These are phyloP conservation scores for Callopanchax toddi DNA, from an alignment of 2,113 vertebrate genomes.

Conservation along the genomic window DNA sequence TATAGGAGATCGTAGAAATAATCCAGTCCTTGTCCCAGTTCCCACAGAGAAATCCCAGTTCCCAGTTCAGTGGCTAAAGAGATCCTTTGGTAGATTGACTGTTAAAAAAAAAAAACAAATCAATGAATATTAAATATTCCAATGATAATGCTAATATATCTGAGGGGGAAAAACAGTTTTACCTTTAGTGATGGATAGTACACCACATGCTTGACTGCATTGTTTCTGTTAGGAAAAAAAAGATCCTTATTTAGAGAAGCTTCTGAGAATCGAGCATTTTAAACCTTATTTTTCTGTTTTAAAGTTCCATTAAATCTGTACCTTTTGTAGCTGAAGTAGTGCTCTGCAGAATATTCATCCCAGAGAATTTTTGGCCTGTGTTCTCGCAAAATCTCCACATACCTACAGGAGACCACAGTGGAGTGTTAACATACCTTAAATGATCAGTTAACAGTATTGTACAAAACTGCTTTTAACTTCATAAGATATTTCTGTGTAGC, in stretches of 20 bases:
- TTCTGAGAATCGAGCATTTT: not conserved
- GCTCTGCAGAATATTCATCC: slow-evolving; percentile 90
- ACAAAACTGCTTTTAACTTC: too few species aligned
- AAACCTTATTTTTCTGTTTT: not conserved
- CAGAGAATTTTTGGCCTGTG: slow-evolving; percentile 88
- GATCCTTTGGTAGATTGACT: slow-evolving; percentile 90
- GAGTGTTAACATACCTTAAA: not conserved
- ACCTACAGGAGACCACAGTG: slow-evolving; percentile 74
- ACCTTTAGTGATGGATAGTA: slow-evolving; percentile 96
- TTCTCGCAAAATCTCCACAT: slow-evolving; percentile 90
- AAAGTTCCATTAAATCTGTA: slow-evolving; percentile 46
- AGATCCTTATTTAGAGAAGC: not conserved
- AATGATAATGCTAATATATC: not conserved
- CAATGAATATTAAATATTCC: not conserved
- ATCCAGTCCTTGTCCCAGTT: slow-evolving; percentile 97
- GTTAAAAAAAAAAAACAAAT: slow-evolving; percentile 29
- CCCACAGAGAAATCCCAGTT: slow-evolving; percentile 95
- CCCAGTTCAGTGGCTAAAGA: slow-evolving; percentile 90
- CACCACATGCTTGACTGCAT: slow-evolving; percentile 85
- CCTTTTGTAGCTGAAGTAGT: slow-evolving; percentile 93
- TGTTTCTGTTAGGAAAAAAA: slow-evolving; percentile 81
- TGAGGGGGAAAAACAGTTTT: slow-evolving; percentile 21
- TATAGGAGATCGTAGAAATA: slow-evolving; percentile 98
- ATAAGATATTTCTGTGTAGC: too few species aligned
- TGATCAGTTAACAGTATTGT: not conserved